Evolutionary conservation across 2,113 vertebrate genomes (phyloP).

Genomic region (Calyptommatus sinebrachiatus): DNA sequence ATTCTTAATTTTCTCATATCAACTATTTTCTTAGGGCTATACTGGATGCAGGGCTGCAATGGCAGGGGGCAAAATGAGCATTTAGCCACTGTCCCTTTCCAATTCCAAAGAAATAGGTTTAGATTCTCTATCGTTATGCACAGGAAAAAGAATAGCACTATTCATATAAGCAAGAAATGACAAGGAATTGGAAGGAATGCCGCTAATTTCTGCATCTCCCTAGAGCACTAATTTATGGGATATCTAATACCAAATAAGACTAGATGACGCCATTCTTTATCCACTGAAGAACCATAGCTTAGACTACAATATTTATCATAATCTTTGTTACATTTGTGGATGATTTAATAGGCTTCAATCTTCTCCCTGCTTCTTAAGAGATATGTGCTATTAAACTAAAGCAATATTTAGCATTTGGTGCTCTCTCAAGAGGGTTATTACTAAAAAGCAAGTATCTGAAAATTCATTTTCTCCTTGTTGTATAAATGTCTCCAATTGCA

Average conservation of each 20-base stretch:
- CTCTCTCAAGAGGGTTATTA: constrained; percentile 61
- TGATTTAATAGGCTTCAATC: constrained; percentile 58
- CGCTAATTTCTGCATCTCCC: constrained; percentile 40
- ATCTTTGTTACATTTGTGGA: constrained; percentile 50
- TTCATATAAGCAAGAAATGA: constrained; percentile 23
- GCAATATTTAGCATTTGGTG: constrained; percentile 57
- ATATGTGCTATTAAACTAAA: constrained; percentile 60
- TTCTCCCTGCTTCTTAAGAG: constrained; percentile 51
- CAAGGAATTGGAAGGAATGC: constrained; percentile 19
- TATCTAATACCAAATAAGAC: constrained; percentile 42
- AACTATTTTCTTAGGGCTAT: neutral
- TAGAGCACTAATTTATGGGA: constrained; percentile 13
- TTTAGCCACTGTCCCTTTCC: no score
- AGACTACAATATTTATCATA: constrained; percentile 57
- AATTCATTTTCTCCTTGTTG: constrained; percentile 57
- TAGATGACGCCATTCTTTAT: constrained; percentile 39
- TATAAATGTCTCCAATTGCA: constrained; percentile 59
- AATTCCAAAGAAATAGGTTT: neutral
- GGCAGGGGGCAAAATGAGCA: no score
- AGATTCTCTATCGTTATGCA: neutral
- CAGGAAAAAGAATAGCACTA: neutral
- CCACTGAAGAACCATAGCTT: constrained; percentile 25
- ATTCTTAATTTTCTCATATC: neutral
- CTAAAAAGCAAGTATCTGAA: constrained; percentile 65
- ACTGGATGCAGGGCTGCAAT: neutral